Conservation (phyloP, 2,113 vertebrate genomes). For the Xerus inauris region DNA sequence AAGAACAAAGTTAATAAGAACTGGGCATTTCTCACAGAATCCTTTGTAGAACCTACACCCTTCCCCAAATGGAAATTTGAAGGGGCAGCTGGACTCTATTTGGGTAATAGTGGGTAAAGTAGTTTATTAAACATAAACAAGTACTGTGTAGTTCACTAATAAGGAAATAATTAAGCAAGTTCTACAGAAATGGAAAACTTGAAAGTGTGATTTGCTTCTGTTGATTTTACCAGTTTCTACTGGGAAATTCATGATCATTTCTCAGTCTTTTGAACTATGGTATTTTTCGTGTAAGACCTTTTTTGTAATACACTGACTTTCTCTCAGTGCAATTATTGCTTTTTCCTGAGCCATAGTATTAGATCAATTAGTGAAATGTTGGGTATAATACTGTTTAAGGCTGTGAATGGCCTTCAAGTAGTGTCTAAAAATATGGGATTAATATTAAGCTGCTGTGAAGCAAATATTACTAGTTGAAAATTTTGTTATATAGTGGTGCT, state of each 20-base stretch:
- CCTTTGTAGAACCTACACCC: background rate
- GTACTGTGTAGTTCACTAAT: slow-evolving; percentile 36
- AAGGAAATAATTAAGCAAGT: slow-evolving; percentile 46
- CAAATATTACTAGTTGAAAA: slow-evolving; percentile 7
- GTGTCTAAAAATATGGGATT: slow-evolving; percentile 20
- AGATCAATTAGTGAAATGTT: slow-evolving; percentile 27
- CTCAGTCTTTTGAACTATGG: slow-evolving; percentile 20
- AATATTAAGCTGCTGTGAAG: slow-evolving; percentile 48
- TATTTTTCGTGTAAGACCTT: slow-evolving; percentile 45
- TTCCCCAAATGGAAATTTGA: slow-evolving; percentile 23
- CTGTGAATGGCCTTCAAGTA: background rate
- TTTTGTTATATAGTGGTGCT: slow-evolving; percentile 19
- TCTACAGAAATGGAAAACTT: slow-evolving; percentile 11
- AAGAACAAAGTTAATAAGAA: slow-evolving; percentile 30
- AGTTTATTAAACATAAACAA: slow-evolving; percentile 31
- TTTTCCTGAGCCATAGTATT: slow-evolving; percentile 45
- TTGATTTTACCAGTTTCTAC: slow-evolving; percentile 17
- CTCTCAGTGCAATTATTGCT: slow-evolving; percentile 44
- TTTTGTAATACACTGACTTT: slow-evolving; percentile 8
- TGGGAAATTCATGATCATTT: slow-evolving; percentile 17
- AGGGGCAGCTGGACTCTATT: background rate
- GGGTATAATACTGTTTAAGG: slow-evolving; percentile 3
- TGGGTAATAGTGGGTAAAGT: slow-evolving; percentile 29
- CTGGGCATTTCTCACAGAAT: background rate
- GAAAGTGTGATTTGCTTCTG: slow-evolving; percentile 39